These are phyloP conservation scores for Silurus aristotelis DNA, from an alignment of 2,797 vertebrate genomes.

Conservation along the genomic window DNA sequence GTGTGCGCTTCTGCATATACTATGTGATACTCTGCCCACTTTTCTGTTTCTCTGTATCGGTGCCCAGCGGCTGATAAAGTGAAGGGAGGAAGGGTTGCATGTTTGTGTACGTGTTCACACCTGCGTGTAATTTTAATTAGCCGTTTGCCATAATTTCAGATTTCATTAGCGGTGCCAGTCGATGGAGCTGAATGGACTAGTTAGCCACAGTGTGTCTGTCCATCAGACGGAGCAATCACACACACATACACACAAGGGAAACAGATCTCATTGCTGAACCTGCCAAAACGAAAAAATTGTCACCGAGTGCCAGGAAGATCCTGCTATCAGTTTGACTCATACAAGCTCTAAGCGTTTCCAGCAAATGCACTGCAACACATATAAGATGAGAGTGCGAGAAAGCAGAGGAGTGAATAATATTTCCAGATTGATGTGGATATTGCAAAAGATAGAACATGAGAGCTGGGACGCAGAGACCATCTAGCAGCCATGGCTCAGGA, in stretches of 20 bases:
- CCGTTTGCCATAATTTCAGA: conserved; percentile 29
- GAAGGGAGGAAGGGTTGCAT: neutral
- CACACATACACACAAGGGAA: conserved; percentile 14
- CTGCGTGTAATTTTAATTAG: conserved; percentile 42
- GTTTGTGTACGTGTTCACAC: conserved; percentile 36
- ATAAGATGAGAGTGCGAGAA: conserved; percentile 12
- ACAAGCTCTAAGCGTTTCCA: conserved; percentile 7
- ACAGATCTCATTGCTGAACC: conserved; percentile 10
- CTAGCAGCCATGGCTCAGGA: conserved; percentile 20
- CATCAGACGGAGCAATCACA: conserved; percentile 10
- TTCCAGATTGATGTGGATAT: conserved; percentile 32
- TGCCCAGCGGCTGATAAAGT: conserved; percentile 31
- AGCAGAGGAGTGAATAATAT: conserved; percentile 7
- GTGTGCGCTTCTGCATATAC: conserved; percentile 24
- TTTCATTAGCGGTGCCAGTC: conserved; percentile 29
- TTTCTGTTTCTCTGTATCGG: conserved; percentile 23
- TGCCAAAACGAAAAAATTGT: conserved; percentile 30
- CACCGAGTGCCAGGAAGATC: conserved; percentile 19
- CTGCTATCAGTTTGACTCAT: conserved; percentile 26
- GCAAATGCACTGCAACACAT: conserved; percentile 23
- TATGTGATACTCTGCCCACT: conserved; percentile 28
- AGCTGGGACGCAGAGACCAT: conserved; percentile 8
- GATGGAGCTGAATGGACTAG: conserved; percentile 27
- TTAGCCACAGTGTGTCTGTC: conserved; percentile 22
- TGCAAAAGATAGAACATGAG: conserved; percentile 27